Percentiles rank a stretch among this genome's conserved stretches.
Conservation (phyloP, 2,888 invertebrate genomes). For the Furcula furcula region DNA sequence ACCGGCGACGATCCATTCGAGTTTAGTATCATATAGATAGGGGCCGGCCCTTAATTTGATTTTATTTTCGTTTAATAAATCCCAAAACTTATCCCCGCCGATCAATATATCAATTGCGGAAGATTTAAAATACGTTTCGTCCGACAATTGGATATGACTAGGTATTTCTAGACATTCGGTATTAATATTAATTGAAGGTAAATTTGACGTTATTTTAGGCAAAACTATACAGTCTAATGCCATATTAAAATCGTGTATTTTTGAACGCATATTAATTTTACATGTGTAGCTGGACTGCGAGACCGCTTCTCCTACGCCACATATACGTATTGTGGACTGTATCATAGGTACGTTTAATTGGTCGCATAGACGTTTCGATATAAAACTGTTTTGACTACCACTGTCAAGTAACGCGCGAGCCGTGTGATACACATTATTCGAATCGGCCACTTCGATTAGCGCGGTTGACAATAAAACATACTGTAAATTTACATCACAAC, state of each 20-base stretch:
- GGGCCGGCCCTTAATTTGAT: background rate
- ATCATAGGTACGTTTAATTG: background rate
- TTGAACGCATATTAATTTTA: too few relatives aligned
- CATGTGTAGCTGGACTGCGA: background rate
- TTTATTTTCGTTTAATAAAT: background rate
- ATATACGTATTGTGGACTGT: constrained; percentile 3
- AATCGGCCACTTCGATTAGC: background rate
- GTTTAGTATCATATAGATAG: background rate
- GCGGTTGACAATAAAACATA: background rate
- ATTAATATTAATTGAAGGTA: background rate
- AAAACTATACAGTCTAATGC: too few relatives aligned
- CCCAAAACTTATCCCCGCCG: background rate
- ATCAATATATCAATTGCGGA: background rate
- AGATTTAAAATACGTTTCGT: background rate
- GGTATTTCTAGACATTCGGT: background rate
- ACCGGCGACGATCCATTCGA: constrained; percentile 2
- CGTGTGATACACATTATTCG: too few relatives aligned
- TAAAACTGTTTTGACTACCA: constrained; percentile 3
- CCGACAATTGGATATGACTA: background rate
- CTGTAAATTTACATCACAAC: background rate
- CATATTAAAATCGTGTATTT: too few relatives aligned
- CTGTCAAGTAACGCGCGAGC: constrained; percentile 3
- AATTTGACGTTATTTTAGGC: background rate
- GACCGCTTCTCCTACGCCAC: background rate
- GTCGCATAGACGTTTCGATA: constrained; percentile 1